Base-by-base conservation (phyloP, 2,888 invertebrate species). In the Priocnemis perturbator region DNA sequence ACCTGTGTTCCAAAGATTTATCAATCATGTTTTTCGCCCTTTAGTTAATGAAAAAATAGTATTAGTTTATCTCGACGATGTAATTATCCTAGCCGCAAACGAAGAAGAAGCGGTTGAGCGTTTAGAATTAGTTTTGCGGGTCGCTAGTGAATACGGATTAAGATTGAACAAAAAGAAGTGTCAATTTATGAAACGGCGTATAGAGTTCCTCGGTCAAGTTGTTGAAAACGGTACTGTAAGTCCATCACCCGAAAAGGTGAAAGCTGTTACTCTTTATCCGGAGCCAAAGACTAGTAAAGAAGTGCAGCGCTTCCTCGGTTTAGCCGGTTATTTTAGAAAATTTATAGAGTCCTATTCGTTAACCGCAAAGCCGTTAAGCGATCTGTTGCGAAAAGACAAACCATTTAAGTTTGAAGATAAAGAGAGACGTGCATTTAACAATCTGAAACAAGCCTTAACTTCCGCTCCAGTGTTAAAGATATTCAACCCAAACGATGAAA, bases 401-500 rank as follows among this genome's bases (percentile, higher is more conserved):
- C 9, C 44, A 7, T 44, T 44, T 53, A 17, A 23, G 11, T 77
- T 77, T 19, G 74, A 68, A 15, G 48, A 47, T 19, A 21, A 57
- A 23, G 76, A 79, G 47, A 15, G 58, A 7, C 23, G 59, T 4
- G 67, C 59, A 26, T 73, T 74, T 17, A 68, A 74, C 15, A 57
- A 30, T 0, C 47, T 76, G 45, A 74, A 78, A 55, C 37, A 30
- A 9, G 14, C 23, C 4, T 53, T 76, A 23, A 61, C 64, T 0
- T 50, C 61, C 9, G 23, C 56, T 14, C 74, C 74, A 17, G 59
- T 76, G 57, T 62, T 78, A n/a, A 55, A 69, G 2, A 66, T 78
- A 17, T 77, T 67, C 67, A 68, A 67, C 1, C 73, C 77, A 3
- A 52, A 71, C 0, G 55, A 67, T 0, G 75, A 77, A 44, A 79